Evolutionary conservation across 2,888 invertebrate species (phyloP).

Genomic region (Dynastes tityus): DNA sequence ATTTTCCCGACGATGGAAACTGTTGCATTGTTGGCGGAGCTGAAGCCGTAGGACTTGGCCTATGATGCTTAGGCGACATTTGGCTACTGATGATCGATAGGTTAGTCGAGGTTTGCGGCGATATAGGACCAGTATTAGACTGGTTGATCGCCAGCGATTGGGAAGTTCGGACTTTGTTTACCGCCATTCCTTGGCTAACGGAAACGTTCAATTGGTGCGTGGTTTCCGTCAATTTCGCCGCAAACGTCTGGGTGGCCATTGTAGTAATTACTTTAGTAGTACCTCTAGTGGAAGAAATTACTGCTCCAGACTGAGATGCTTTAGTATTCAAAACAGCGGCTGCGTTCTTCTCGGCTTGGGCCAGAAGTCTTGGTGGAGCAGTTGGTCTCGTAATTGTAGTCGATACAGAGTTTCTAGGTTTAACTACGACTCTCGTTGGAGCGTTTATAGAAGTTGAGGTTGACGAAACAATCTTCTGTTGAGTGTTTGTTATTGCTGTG

Average conservation of each 20-base stretch:
- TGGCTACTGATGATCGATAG: conserved; percentile 58
- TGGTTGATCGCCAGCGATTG: conserved; percentile 57
- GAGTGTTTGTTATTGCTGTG: conserved; percentile 55
- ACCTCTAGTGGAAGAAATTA: conserved; percentile 61
- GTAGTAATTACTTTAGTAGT: conserved; percentile 61
- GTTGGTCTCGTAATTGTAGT: conserved; percentile 60
- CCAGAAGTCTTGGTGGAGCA: conserved; percentile 73
- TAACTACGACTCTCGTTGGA: conserved; percentile 59
- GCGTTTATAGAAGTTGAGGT: conserved; percentile 58
- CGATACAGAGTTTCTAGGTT: conserved; percentile 63
- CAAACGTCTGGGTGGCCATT: conserved; percentile 79
- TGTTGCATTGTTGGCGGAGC: conserved; percentile 69
- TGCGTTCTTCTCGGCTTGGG: conserved; percentile 73
- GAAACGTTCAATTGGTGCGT: conserved; percentile 58
- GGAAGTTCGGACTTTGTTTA: conserved; percentile 52
- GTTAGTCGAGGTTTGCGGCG: conserved; percentile 59
- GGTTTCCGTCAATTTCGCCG: conserved; percentile 80
- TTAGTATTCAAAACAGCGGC: conserved; percentile 64
- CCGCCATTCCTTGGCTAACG: conserved; percentile 54
- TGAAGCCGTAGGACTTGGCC: conserved; percentile 68
- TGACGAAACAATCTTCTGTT: conserved; percentile 60
- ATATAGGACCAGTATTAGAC: conserved; percentile 61
- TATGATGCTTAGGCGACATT: conserved; percentile 65
- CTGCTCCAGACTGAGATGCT: conserved; percentile 66
- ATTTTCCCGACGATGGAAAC: conserved; percentile 63